Evolutionary conservation across 2,797 vertebrate genomes (phyloP).

Genomic region (Clamator glandarius): DNA sequence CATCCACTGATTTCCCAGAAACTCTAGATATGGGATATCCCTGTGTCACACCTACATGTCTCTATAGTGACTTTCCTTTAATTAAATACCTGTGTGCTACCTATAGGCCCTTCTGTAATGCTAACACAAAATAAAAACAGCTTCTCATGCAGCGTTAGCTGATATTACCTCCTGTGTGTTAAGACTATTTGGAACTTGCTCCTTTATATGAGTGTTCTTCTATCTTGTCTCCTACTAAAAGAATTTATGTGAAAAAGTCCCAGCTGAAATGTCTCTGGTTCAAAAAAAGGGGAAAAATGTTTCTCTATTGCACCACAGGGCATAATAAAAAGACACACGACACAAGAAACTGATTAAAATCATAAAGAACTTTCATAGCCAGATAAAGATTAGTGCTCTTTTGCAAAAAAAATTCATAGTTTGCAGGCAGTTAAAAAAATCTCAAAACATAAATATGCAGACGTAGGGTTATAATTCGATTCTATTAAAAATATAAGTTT

Average conservation of each 20-base stretch:
- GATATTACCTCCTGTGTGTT: not conserved
- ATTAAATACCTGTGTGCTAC: not conserved
- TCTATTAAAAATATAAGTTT: constrained; percentile 5
- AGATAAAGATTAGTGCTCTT: not conserved
- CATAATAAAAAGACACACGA: not conserved
- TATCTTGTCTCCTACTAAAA: not conserved
- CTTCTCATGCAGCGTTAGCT: not conserved
- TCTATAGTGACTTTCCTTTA: not conserved
- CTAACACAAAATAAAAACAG: not conserved
- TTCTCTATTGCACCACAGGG: not conserved
- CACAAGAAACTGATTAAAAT: constrained; percentile 18
- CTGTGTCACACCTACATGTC: not conserved
- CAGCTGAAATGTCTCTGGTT: not conserved
- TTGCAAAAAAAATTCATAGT: constrained; percentile 3
- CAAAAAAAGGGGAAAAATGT: not conserved
- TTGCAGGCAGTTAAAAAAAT: constrained; percentile 6
- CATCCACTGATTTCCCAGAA: not conserved
- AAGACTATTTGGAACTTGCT: not conserved
- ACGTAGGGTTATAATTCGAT: constrained; percentile 2
- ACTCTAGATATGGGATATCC: not conserved
- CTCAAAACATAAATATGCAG: constrained; percentile 7
- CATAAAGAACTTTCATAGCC: constrained; percentile 1
- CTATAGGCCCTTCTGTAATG: not conserved
- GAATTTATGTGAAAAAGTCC: not conserved
- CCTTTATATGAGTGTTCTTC: not conserved